Evolutionary conservation across 2,888 invertebrate species (phyloP).

Genomic region (Eilema depressum): DNA sequence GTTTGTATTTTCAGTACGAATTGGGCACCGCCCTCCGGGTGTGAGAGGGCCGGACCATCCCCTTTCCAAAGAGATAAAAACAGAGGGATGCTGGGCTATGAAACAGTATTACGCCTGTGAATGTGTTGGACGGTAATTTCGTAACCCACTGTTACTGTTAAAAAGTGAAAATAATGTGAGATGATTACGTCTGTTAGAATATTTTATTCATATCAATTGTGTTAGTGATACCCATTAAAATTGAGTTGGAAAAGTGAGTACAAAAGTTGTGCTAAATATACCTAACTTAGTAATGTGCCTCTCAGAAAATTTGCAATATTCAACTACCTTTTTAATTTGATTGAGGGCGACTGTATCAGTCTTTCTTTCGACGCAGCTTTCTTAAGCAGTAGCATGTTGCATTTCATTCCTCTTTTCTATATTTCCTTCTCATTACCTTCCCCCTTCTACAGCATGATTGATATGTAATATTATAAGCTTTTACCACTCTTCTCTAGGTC

Average conservation of each 20-base stretch:
- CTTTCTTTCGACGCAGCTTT: background rate
- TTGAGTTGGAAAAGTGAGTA: background rate
- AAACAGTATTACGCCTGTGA: constrained; percentile 51
- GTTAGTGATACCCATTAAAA: background rate
- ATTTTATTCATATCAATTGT: background rate
- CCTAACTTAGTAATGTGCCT: background rate
- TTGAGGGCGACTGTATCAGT: no score
- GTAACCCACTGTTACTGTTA: background rate
- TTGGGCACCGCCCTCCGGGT: constrained; percentile 68
- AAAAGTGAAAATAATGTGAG: background rate
- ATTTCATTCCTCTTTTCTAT: background rate
- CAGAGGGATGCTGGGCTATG: constrained; percentile 74
- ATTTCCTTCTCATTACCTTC: no score
- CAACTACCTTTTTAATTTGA: background rate
- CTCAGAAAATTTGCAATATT: background rate
- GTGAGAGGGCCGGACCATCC: constrained; percentile 68
- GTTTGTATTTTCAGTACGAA: constrained; percentile 32
- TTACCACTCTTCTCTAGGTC: no score
- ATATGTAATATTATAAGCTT: no score
- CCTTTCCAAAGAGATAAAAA: constrained; percentile 69
- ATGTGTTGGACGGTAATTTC: constrained; percentile 5
- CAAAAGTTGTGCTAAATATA: background rate
- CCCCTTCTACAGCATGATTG: no score
- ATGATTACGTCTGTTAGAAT: background rate
- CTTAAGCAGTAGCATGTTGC: background rate